Base-by-base conservation (phyloP, 2,113 vertebrate genomes). In the Rattus norvegicus region DNA sequence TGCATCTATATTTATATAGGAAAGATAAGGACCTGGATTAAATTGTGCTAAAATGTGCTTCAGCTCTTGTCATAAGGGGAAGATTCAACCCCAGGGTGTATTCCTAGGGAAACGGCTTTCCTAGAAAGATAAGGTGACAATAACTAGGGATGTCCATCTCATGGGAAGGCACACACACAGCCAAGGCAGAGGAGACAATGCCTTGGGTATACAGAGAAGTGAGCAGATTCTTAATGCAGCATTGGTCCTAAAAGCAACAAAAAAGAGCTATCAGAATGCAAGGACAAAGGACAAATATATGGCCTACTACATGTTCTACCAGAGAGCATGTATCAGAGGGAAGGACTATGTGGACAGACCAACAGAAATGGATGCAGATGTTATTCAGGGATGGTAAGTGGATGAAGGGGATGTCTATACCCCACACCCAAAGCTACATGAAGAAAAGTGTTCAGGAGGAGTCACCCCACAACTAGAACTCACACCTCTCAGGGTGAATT, bases 11-110 rank as follows among this genome's bases (percentile, higher is more conserved):
- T 92, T 88, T 96, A 67, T 30, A 72, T 70, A 93, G 59, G 84
- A 95, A 85, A 96, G 96, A 92, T 96, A 96, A 93, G 97, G 65
- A 80, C n/a, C 52, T 85, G 43, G 36, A 93, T 96, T 95, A 12
- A 88, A 93, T 88, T 90, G 65, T 20, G 43, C 11, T 30, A 92
- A 65, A 61, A 90, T 26, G 52, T 96, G 79, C 12, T 87, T 96
- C 63, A 20, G 28, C 63, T 93, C 86, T 96, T 93, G 4, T 70
- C 43, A 20, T 52, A 63, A 95, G 79, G 79, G 70, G 61, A 89
- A 96, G 54, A 65, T 49, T 91, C 69, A 43, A n/a, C 59, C 56
- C 26, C 75, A 47, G 30, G 7, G 4, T 54, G 8, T 33, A 28
- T 88, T 54, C 83, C 90, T 72, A 92, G 52, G 43, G 39, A 30